Evolutionary conservation across 2,113 vertebrate genomes (phyloP).

Genomic region (Coptodon rendalli): DNA sequence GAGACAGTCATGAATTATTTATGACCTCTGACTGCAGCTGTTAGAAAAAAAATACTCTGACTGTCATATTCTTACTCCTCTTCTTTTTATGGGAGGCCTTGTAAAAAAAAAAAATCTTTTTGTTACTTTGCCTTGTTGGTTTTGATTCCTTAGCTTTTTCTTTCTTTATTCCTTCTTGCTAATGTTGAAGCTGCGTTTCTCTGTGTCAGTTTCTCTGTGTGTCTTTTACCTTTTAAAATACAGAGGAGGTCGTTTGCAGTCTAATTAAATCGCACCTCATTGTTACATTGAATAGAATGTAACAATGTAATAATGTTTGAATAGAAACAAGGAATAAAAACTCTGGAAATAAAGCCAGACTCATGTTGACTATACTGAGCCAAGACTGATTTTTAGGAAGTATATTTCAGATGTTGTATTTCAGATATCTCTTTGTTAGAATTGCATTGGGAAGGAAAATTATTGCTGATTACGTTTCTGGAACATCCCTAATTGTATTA

Average conservation of each 20-base stretch:
- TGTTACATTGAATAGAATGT: not conserved
- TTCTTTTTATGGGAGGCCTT: not conserved
- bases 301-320: not conserved
- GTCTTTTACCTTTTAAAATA: not conserved
- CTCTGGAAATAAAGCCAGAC: not conserved
- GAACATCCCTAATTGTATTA: not conserved
- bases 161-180: not conserved
- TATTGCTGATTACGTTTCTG: not conserved
- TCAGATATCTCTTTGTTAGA: not conserved
- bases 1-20: constrained; percentile 28
- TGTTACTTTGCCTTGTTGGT: not conserved
- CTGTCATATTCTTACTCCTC: not conserved
- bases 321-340: not conserved
- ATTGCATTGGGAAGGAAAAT: not conserved
- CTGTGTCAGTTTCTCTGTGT: not conserved
- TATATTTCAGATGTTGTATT: not conserved
- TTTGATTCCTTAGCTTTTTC: not conserved
- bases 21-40: constrained; percentile 17
- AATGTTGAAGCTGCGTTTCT: not conserved
- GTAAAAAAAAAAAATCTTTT: not conserved
- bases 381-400: not conserved
- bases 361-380: not conserved
- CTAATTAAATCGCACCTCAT: not conserved
- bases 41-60: not conserved
- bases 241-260: not conserved